These are phyloP conservation scores for Tiliacea aurago DNA, from an alignment of 2,888 invertebrate genomes.

Conservation along the genomic window DNA sequence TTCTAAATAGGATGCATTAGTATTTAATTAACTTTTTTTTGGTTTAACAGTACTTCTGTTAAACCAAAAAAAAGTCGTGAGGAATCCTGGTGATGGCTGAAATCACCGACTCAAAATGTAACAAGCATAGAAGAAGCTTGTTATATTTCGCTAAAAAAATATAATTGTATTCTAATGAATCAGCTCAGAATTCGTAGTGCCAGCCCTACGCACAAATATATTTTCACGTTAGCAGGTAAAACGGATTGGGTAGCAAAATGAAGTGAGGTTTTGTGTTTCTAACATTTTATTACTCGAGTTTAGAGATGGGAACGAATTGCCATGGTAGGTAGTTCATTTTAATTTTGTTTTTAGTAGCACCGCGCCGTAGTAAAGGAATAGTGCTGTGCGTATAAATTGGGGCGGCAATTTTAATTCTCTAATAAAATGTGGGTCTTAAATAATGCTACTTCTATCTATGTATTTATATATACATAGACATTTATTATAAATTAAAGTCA, in stretches of 20 bases:
- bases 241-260: conserved; percentile 64
- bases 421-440: conserved; percentile 7
- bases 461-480: background rate
- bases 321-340: conserved; percentile 49
- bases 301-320: conserved; percentile 55
- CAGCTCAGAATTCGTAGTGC: background rate
- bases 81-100: background rate
- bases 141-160: background rate
- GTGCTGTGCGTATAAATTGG: conserved; percentile 19
- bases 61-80: background rate
- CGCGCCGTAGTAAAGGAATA: conserved; percentile 22
- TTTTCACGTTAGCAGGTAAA: conserved; percentile 66
- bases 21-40: background rate
- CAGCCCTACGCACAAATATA: conserved; percentile 64
- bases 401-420: conserved; percentile 7
- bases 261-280: conserved; percentile 69
- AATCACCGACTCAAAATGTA: background rate
- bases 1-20: background rate
- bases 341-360: conserved; percentile 49
- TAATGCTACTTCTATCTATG: background rate
- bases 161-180: background rate
- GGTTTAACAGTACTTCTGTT: too few species aligned
- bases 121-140: background rate
- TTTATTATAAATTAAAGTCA: background rate
- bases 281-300: conserved; percentile 65